Evolutionary conservation across 2,888 invertebrate species (phyloP).

Genomic region (Erpobdella octoculata): DNA sequence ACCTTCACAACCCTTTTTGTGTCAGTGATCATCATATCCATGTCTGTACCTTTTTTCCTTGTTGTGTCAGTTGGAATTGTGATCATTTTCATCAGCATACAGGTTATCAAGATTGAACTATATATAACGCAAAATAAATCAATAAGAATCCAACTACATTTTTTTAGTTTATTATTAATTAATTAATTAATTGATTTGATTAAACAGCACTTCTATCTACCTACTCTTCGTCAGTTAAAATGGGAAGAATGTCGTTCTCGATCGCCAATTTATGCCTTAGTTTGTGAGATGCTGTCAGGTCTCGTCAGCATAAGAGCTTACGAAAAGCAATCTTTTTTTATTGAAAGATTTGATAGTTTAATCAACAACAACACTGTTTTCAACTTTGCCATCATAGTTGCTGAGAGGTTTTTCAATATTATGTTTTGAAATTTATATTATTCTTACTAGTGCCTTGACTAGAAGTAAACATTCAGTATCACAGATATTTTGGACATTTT

Average conservation of each 20-base stretch:
- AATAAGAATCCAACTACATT: too few species aligned
- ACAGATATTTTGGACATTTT: too few species aligned
- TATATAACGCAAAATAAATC: too few species aligned
- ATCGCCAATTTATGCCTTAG: conserved; percentile 10
- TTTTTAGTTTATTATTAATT: too few species aligned
- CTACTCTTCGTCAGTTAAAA: conserved; percentile 8
- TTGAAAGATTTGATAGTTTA: background rate
- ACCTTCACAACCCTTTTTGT: background rate
- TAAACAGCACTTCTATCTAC: conserved; percentile 14
- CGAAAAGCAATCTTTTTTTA: background rate
- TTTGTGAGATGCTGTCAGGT: background rate
- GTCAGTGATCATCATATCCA: background rate
- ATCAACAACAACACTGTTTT: background rate
- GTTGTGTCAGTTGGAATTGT: background rate
- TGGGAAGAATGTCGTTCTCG: background rate
- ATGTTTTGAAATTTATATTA: too few species aligned
- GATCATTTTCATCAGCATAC: background rate
- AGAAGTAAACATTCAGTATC: too few species aligned
- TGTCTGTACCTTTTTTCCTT: conserved; percentile 8
- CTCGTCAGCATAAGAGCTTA: conserved; percentile 1
- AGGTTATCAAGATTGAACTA: too few species aligned
- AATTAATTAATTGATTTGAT: too few species aligned
- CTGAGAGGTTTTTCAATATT: too few species aligned
- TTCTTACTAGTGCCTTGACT: too few species aligned
- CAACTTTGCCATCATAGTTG: conserved; percentile 2